A percentile compares a stretch with the other conserved stretches of the same genome.
These are phyloP conservation scores for Aphelinus atriplicis DNA, from an alignment of 1,140 invertebrate genomes.

Conservation along the genomic window DNA sequence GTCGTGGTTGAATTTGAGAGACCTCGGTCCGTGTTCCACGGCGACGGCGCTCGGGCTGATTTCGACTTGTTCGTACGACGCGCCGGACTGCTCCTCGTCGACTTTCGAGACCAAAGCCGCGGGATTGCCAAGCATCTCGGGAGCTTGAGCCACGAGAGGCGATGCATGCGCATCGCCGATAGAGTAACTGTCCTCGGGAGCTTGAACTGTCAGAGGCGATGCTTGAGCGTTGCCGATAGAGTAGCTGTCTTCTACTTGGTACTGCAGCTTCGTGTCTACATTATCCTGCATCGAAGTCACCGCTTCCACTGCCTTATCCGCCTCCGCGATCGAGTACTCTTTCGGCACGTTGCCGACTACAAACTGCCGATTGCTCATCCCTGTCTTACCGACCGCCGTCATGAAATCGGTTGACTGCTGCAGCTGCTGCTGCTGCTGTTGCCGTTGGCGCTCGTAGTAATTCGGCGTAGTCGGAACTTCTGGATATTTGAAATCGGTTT, in stretches of 20 bases:
- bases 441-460: constrained; percentile 53
- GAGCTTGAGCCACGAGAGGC: background rate
- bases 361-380: constrained; percentile 56
- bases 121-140: background rate
- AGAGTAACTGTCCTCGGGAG: background rate
- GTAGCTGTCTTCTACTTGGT: background rate
- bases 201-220: background rate
- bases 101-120: constrained; percentile 40
- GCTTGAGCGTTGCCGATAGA: background rate
- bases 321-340: constrained; percentile 51
- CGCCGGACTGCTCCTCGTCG: constrained; percentile 37
- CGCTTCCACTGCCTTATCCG: background rate
- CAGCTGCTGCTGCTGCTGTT: constrained; percentile 34
- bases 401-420: constrained; percentile 34
- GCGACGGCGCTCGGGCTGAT: constrained; percentile 59
- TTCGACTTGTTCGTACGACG: constrained; percentile 52
- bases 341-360: constrained; percentile 61
- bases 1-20: constrained; percentile 49
- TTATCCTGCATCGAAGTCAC: constrained; percentile 14
- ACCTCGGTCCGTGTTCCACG: constrained; percentile 67
- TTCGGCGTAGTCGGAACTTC: constrained; percentile 50
- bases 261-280: background rate
- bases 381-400: constrained; percentile 14
- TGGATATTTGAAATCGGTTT: constrained; percentile 59
- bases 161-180: background rate